Evolutionary conservation across 2,888 invertebrate genomes (phyloP), one percentile per base, ranked within the genome.

Genomic region (Steinernema hermaphroditum): DNA sequence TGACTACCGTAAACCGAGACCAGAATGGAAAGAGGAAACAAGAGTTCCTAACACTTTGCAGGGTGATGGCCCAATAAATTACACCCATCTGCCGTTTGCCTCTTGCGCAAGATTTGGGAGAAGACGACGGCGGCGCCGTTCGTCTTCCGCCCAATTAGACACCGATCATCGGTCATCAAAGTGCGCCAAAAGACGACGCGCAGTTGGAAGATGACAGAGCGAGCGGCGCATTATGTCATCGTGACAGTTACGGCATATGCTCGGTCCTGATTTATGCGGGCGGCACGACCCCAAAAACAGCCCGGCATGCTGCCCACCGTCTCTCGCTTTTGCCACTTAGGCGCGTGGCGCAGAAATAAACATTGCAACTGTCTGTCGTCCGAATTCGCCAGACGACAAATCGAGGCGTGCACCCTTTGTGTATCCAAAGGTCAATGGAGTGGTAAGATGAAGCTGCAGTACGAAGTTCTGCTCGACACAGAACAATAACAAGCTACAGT

Each of bases 201-300:
- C 50, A 22, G 50, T 22, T 50, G 50, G 50, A 62, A 62, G 62
- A 62, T 62, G 62, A 62, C 32, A 62, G 62, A 62, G 62, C 62
- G 27, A 9, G 32, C 29, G 62, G 62, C 62, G 62, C 62, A 27
- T 62, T 62, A 62, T 62, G 62, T 62, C 62, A 62, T 62, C 32
- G 29, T 62, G 62, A 62, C 62, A 62, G 62, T 62, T 62, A 34
- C 62, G 62, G 62, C 62, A 62, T 62, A 62, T 62, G 62, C 27
- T n/a, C 54, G 24, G 22, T 8, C 16, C 32, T 62, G 62, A 62
- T 62, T 34, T 62, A 34, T 29, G 32, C 62, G n/a, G 62, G 29
- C 62, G 62, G 62, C 62, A 62, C 16, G 62, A 16, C 62, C 62
- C 16, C 62, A 19, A 62, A 62, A 62, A 62, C 62, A 62, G 34